Evolutionary conservation across 1,140 invertebrate genomes (phyloP), one percentile per base, ranked within the genome.

Genomic region (Sinonovacula constricta): DNA sequence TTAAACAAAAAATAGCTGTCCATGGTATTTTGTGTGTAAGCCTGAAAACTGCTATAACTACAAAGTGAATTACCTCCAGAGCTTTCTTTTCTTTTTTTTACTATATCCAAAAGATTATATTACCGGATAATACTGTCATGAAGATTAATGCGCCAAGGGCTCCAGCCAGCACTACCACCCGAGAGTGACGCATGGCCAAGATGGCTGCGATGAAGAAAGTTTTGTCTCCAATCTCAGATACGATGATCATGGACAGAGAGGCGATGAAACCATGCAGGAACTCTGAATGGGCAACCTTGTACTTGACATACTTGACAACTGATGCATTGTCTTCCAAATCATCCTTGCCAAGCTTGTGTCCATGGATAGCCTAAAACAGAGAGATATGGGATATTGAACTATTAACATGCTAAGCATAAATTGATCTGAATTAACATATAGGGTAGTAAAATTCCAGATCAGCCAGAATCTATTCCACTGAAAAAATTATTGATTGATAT

Each of bases 151-250:
- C 98, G 39, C 94, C 92, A 82, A 99, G 97, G 0, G 98, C 98
- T 74, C 98, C 98, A 76, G 93, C 89, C 92, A 99, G 99, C 3
- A 99, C 97, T 66, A 96, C 95, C 14, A 97, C 86, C 81, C 98
- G 92, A 2, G 98, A 95, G 93, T 99, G 97, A 88, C 96, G 94
- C 97, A 99, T 99, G 2, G 98, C 97, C 97, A 99, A 98, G 80
- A 99, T 99, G 83, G 98, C 98, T 51, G 98, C 98, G 86, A 99
- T 99, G 92, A 99, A 99, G 92, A 99, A 99, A n/a, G 98, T 99
- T 92, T 99, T 99, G 92, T 99, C 98, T 0, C 98, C 98, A 34
- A 99, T 92, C 92, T 99, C 98, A 3, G 97, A 99, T 12, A 99
- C 97, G 60, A 99, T 93, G 81, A 99, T 99, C 34, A 99, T 96